Evolutionary conservation across 2,797 vertebrate species (phyloP).

Genomic region (Malurus splendens): DNA sequence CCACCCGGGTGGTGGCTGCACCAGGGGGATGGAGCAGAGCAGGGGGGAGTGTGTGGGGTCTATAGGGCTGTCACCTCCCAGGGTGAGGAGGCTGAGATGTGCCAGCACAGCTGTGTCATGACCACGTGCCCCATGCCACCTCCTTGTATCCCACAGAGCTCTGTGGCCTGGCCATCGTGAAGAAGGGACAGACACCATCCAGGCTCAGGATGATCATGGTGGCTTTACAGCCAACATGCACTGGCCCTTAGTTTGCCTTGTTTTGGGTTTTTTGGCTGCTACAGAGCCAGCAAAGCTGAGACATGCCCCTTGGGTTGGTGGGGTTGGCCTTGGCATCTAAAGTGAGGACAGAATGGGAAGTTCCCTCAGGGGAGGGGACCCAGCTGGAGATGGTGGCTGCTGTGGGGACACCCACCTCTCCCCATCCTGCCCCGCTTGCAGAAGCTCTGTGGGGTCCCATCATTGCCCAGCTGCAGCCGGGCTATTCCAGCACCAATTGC

Average conservation of each 20-base stretch:
- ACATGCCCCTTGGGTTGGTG: accelerated
- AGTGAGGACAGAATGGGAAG: background rate
- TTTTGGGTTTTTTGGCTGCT: background rate
- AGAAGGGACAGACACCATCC: background rate
- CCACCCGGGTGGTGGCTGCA: accelerated
- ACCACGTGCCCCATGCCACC: accelerated
- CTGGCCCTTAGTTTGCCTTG: background rate
- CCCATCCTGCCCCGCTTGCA: background rate
- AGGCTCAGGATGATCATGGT: accelerated
- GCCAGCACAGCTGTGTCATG: too few relatives aligned
- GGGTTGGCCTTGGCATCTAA: background rate
- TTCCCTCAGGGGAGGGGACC: background rate
- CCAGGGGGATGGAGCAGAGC: background rate
- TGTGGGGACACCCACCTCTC: background rate
- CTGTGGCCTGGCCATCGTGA: accelerated
- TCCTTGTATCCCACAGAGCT: background rate
- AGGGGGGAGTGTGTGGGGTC: background rate
- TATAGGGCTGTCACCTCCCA: background rate
- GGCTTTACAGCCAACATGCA: accelerated
- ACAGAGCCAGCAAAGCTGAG: background rate
- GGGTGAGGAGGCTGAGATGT: background rate
- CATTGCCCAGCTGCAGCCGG: background rate
- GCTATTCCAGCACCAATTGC: constrained; percentile 8
- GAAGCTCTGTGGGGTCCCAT: background rate
- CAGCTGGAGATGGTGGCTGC: background rate